phyloP scores from a whole-genome alignment of 2,797 vertebrate species.

The Pempheris klunzingeri region DNA sequence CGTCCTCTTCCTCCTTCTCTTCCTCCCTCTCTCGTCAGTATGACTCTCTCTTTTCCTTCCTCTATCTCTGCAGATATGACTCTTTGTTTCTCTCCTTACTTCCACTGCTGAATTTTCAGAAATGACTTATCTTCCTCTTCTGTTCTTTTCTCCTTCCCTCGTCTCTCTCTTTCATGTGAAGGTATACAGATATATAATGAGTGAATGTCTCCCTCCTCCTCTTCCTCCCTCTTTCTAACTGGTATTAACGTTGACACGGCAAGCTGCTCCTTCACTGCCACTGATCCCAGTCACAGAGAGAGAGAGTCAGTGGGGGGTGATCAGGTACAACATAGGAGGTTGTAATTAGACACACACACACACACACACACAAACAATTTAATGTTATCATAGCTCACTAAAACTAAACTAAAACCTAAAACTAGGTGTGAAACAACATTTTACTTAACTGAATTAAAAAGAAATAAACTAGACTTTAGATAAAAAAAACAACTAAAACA shows the following conservation, averaged over 20 bases:
- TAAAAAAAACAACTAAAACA: too few relatives aligned
- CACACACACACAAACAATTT: constrained; percentile 10
- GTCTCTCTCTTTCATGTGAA: constrained; percentile 3
- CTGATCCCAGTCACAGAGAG: constrained; percentile 78
- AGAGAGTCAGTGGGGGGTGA: constrained; percentile 67
- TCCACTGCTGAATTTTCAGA: constrained; percentile 10
- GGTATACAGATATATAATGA: constrained; percentile 18
- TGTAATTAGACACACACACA: constrained; percentile 65
- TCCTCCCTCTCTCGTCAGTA: neutral
- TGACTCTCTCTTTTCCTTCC: neutral
- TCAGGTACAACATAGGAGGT: constrained; percentile 51
- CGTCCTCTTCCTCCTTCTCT: neutral
- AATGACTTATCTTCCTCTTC: neutral
- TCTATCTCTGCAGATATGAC: neutral
- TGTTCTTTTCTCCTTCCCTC: neutral
- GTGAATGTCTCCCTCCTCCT: constrained; percentile 37
- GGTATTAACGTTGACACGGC: constrained; percentile 64
- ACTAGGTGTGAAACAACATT: too few relatives aligned
- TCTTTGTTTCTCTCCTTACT: constrained; percentile 6
- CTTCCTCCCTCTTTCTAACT: constrained; percentile 25
- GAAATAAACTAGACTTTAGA: too few relatives aligned
- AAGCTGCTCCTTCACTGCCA: constrained; percentile 80
- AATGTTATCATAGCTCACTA: too few relatives aligned
- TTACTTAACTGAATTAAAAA: too few relatives aligned
- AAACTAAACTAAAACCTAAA: too few relatives aligned